These are phyloP conservation scores for Rhagonycha fulva DNA, from an alignment of 2,888 invertebrate species.

Conservation along the genomic window DNA sequence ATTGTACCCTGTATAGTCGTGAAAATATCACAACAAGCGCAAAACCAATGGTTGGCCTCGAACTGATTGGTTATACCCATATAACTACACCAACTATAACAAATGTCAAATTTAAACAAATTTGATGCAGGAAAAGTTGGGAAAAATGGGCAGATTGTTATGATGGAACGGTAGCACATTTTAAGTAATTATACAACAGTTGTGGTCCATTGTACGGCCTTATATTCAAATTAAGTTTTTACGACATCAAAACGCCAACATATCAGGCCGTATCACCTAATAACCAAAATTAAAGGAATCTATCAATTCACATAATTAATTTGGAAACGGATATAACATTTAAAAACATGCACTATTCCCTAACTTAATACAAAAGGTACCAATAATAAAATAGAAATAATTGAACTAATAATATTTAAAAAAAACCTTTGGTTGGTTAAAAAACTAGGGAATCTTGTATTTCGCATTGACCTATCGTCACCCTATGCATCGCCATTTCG, in stretches of 20 bases:
- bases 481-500: constrained; percentile 93
- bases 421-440: constrained; percentile 29
- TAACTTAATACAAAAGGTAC: not conserved
- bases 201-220: not conserved
- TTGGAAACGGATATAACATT: not conserved
- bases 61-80: not conserved
- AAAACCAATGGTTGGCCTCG: not conserved
- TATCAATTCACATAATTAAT: not conserved
- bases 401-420: not conserved
- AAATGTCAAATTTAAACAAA: not conserved
- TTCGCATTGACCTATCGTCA: constrained; percentile 83
- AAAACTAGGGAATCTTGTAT: constrained; percentile 52
- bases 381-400: not conserved
- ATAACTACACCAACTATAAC: not conserved
- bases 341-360: not conserved
- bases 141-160: not conserved
- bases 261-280: not conserved
- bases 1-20: not conserved
- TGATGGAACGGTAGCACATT: not conserved
- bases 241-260: not conserved
- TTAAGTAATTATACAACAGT: not conserved
- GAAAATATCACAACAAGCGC: not conserved
- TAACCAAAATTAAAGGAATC: not conserved
- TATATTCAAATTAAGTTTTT: not conserved
- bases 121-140: not conserved